phyloP scores from a whole-genome alignment of 2,113 vertebrate genomes.

The Hyla sarda region DNA sequence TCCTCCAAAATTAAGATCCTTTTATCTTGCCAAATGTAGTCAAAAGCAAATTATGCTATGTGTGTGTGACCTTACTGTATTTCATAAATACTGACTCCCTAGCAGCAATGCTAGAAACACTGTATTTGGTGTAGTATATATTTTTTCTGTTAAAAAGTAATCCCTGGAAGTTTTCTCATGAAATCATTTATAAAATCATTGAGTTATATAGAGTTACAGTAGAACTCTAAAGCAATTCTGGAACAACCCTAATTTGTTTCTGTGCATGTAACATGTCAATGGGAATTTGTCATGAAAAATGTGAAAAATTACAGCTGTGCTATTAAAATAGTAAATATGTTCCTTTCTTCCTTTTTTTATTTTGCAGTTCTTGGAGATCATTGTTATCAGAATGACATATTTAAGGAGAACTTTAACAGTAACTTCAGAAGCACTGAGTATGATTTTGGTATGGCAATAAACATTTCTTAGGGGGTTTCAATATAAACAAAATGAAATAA shows the following conservation, averaged over 20 bases:
- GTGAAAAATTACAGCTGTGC: background rate
- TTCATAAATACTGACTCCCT: too few species aligned
- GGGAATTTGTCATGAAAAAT: background rate
- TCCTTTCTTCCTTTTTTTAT: background rate
- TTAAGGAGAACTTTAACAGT: background rate
- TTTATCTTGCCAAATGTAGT: too few species aligned
- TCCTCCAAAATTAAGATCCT: too few species aligned
- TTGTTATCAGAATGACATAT: background rate
- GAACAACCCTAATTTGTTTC: background rate
- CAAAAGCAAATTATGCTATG: too few species aligned
- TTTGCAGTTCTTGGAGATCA: conserved; percentile 7
- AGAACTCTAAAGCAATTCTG: background rate
- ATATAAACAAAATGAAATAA: background rate
- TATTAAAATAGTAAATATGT: background rate
- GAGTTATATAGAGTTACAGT: too few species aligned
- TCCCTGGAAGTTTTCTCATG: too few species aligned
- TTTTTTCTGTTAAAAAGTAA: too few species aligned
- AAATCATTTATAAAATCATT: too few species aligned
- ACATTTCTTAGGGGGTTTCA: background rate
- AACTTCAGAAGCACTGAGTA: background rate
- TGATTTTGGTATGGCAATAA: background rate
- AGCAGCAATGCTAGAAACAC: too few species aligned
- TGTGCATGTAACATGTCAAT: background rate
- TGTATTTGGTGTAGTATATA: too few species aligned
- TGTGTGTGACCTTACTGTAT: too few species aligned